Evolutionary conservation across 2,888 invertebrate genomes (phyloP).

Genomic region (Clepsis dumicolana): DNA sequence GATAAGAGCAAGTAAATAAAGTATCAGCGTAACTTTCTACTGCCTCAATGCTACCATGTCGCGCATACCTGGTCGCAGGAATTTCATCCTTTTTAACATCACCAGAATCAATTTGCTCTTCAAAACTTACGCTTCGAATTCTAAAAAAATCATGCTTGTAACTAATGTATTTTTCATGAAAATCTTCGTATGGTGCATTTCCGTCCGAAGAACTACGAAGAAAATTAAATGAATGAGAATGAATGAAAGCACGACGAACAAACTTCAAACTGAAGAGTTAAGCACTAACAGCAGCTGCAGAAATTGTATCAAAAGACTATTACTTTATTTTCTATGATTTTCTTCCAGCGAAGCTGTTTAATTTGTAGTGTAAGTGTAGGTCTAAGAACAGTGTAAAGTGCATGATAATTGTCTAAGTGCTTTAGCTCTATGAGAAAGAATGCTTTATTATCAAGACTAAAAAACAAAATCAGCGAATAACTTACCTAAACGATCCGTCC

Average conservation of each 20-base stretch:
- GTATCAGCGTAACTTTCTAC: conserved; percentile 28
- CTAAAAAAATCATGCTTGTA: conserved; percentile 90
- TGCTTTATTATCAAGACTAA: conserved; percentile 40
- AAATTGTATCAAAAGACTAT: conserved; percentile 35
- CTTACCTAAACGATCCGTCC: conserved; percentile 82
- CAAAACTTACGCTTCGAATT: conserved; percentile 90
- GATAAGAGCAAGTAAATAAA: conserved; percentile 23
- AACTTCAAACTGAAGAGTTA: conserved; percentile 48
- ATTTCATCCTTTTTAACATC: conserved; percentile 66
- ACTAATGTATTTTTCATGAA: conserved; percentile 93
- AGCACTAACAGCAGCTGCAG: conserved; percentile 48
- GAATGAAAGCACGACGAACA: conserved; percentile 67
- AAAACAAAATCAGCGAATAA: conserved; percentile 9
- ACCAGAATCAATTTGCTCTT: conserved; percentile 83
- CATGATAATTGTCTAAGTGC: conserved; percentile 46
- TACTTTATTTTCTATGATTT: background rate
- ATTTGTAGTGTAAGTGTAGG: conserved; percentile 23
- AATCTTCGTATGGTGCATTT: conserved; percentile 89
- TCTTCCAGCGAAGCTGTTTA: conserved; percentile 25
- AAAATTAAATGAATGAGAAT: conserved; percentile 76
- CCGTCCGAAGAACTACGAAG: conserved; percentile 86
- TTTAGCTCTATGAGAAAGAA: conserved; percentile 36
- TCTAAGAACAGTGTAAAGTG: conserved; percentile 48
- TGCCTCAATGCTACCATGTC: conserved; percentile 46
- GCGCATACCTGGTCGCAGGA: conserved; percentile 73